Base-by-base conservation (phyloP, 92 coral and sea anemone genomes). In the Virgularia gustaviana region DNA sequence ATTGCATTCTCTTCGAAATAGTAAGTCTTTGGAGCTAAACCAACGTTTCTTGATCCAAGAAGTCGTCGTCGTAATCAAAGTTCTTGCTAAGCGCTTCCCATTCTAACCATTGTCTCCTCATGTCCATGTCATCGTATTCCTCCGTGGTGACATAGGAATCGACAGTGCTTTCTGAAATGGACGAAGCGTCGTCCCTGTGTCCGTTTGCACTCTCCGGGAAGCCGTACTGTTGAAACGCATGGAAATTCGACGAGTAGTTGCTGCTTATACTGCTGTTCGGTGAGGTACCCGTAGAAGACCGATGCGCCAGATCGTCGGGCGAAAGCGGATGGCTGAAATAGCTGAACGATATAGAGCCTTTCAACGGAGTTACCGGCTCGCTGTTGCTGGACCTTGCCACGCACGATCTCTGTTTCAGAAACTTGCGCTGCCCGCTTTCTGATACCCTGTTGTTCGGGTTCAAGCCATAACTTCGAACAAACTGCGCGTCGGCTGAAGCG, bases 291-390 rank as follows among this genome's bases (percentile, higher is more conserved):
- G 61, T 68, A 6, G 75, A 68, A 20, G 61, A 45, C 22, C 37
- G 19, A 13, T 29, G 49, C 30, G 72, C 10, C 15, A 53, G 20
- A 31, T 27, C 2, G 35, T 49, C 55, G 23, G 75, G 49, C 7
- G 75, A 68, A 3, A 61, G 61, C 9, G 75, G 75, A 7, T 28
- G 58, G 13, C 30, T 4, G 18, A 49, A 49, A 35, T 49, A 49
- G 51, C 32, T 68, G 51, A 68, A 68, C 19, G 75, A 68, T n/a
- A 35, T 34, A 12, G 61, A 68, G 8, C 28, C 1, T 33, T 68
- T 68, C 75, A 68, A 49, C 35, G 75, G 75, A 49, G 75, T 68
- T 16, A 61, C 61, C 22, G 75, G 75, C 35, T 68, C 61, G 34
- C 62, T 68, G 29, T 9, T 30, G 7, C 30, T 52, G 28, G 22